A percentile compares a stretch with the other conserved stretches of the same genome.
Conservation (phyloP, 2,797 vertebrate species). For the Hipposideros larvatus region DNA sequence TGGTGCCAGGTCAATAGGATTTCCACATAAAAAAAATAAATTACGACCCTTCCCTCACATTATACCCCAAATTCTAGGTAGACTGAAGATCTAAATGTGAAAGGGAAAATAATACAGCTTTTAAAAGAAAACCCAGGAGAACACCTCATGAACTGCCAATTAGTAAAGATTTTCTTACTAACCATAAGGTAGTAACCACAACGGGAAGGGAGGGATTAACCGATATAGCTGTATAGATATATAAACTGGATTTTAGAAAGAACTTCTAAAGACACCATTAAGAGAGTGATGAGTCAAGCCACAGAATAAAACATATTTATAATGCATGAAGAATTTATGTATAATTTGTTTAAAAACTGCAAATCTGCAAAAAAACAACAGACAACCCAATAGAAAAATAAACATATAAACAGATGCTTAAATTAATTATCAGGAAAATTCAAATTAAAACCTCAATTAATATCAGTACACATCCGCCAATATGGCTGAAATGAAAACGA, state of each 20-base stretch:
- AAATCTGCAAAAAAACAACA: background rate
- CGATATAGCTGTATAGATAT: background rate
- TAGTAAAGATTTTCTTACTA: background rate
- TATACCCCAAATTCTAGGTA: background rate
- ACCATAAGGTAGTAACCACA: background rate
- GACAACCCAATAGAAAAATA: background rate
- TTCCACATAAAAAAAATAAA: background rate
- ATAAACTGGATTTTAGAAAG: background rate
- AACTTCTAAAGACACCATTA: background rate
- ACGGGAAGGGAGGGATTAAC: background rate
- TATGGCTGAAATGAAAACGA: slow-evolving; percentile 32
- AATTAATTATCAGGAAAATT: slow-evolving; percentile 2
- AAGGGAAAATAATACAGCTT: background rate
- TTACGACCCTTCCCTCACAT: background rate
- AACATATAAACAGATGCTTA: background rate
- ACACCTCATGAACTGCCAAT: background rate
- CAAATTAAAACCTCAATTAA: background rate
- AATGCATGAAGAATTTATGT: background rate
- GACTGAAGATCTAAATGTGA: background rate
- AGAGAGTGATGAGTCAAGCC: background rate
- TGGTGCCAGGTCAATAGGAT: background rate
- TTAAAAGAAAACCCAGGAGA: background rate
- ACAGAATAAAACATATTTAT: slow-evolving; percentile 17
- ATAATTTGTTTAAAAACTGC: background rate
- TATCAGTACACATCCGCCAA: background rate